These are phyloP conservation scores for Drosophila imparisetae DNA, from an alignment of 2,888 invertebrate species.

Conservation along the genomic window DNA sequence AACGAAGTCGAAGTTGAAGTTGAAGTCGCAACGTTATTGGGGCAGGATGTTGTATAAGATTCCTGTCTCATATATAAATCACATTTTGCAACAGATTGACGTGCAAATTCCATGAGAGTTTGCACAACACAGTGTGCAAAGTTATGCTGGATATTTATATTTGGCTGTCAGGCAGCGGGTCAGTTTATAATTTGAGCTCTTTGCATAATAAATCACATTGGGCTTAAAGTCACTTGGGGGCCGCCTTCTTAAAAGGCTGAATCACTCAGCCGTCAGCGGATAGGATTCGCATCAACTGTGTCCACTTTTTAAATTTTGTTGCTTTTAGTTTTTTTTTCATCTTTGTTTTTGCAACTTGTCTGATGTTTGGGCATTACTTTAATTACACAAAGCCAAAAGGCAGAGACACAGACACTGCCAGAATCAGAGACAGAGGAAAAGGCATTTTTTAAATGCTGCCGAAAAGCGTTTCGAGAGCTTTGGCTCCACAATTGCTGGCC, in stretches of 20 bases:
- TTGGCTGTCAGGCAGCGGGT: slow-evolving; percentile 26
- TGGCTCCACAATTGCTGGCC: slow-evolving; percentile 37
- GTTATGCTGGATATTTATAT: slow-evolving; percentile 8
- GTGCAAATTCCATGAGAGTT: slow-evolving; percentile 68
- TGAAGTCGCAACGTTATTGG: slow-evolving; percentile 30
- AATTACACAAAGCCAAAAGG: slow-evolving; percentile 63
- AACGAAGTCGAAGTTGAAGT: slow-evolving; percentile 58
- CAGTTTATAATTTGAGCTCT: slow-evolving; percentile 62
- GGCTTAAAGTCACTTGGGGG: slow-evolving; percentile 51
- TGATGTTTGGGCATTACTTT: slow-evolving; percentile 67
- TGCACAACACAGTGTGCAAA: slow-evolving; percentile 10
- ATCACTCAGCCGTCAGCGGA: slow-evolving; percentile 33
- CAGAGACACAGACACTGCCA: slow-evolving; percentile 2
- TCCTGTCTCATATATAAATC: slow-evolving; percentile 71
- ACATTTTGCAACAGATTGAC: slow-evolving; percentile 71
- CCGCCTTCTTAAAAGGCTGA: slow-evolving; percentile 21
- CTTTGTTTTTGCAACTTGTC: slow-evolving; percentile 44
- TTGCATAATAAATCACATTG: slow-evolving; percentile 82
- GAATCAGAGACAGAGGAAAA: background rate
- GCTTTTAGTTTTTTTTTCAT: background rate
- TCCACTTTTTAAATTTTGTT: slow-evolving; percentile 31
- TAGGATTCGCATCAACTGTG: slow-evolving; percentile 27
- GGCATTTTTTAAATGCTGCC: slow-evolving; percentile 75
- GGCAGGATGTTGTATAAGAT: slow-evolving; percentile 48
- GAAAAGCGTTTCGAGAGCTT: slow-evolving; percentile 37